Conservation (phyloP, 35 echinoderm and acorn worm species). For the Strongylocentrotus purpuratus region DNA sequence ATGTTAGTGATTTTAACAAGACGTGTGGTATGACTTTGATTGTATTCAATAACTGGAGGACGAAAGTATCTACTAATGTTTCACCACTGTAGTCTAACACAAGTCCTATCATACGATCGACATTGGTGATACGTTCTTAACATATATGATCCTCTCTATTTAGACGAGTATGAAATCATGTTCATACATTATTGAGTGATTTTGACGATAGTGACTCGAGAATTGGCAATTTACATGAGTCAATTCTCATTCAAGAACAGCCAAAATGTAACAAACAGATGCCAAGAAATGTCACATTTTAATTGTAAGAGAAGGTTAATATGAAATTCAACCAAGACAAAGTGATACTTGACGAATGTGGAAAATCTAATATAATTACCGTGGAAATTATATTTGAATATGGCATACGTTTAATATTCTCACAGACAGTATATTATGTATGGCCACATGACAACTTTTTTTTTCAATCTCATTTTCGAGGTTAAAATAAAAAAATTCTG, state of each 20-base stretch:
- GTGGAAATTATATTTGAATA: background rate
- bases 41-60: background rate
- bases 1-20: background rate
- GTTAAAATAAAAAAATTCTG: too few relatives aligned
- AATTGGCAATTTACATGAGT: background rate
- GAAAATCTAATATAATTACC: background rate
- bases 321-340: background rate
- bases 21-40: background rate
- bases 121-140: background rate
- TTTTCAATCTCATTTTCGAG: too few relatives aligned
- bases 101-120: background rate
- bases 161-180: background rate
- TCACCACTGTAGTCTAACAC: background rate
- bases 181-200: background rate
- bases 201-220: background rate
- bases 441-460: background rate
- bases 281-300: background rate
- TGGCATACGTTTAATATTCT: background rate
- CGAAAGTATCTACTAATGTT: background rate
- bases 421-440: background rate
- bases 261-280: background rate
- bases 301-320: background rate
- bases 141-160: background rate
- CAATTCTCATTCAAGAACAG: background rate
- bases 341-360: background rate